Percentiles rank a stretch among this genome's conserved stretches.
These are phyloP conservation scores for Venusia cambrica DNA, from an alignment of 2,888 invertebrate genomes.

Conservation along the genomic window DNA sequence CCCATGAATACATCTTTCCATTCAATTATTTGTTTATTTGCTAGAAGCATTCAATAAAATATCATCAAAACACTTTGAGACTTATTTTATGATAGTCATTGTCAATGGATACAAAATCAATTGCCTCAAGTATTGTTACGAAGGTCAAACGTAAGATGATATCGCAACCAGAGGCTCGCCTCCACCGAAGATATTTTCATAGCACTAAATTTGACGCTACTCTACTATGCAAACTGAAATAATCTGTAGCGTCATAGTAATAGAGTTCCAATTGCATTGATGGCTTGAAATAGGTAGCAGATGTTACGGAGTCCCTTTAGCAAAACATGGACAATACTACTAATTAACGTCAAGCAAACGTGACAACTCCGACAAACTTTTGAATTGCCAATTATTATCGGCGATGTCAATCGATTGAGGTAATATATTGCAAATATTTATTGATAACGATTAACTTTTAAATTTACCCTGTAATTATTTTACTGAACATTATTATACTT, in stretches of 20 bases:
- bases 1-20: no score
- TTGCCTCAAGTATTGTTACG: conserved; percentile 25
- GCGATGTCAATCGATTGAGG: conserved; percentile 33
- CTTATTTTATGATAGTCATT: conserved; percentile 7
- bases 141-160: conserved; percentile 65
- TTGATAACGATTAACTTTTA: conserved; percentile 42
- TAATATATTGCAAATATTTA: conserved; percentile 43
- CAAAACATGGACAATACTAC: conserved; percentile 63
- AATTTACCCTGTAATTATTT: no score
- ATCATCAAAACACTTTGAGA: no score
- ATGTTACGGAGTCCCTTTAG: conserved; percentile 45
- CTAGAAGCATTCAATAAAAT: no score
- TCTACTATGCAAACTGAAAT: conserved; percentile 39
- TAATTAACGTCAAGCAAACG: conserved; percentile 59
- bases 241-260: conserved; percentile 33
- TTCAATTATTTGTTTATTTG: no score
- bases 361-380: conserved; percentile 49
- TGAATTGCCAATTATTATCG: conserved; percentile 45
- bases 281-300: conserved; percentile 40
- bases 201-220: conserved; percentile 72
- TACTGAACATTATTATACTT: no score
- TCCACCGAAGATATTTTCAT: conserved; percentile 52
- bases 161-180: conserved; percentile 51
- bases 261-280: conserved; percentile 33
- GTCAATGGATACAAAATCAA: conserved; percentile 16